Base-by-base conservation (phyloP, 2,797 vertebrate species). In the Sebastes oblongus region DNA sequence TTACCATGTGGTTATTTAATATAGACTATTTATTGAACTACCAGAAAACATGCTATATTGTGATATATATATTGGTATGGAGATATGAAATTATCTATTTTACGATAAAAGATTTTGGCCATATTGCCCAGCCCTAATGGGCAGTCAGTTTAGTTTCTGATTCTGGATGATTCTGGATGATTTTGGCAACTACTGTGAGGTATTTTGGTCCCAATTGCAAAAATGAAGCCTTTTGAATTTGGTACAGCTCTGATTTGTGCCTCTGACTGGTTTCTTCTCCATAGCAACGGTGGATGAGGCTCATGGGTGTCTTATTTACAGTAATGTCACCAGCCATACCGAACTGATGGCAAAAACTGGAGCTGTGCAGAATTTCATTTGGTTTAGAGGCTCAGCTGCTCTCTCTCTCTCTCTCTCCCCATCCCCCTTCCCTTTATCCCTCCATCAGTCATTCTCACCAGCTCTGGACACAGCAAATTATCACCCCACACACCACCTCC, bases 331-430 rank as follows among this genome's bases (percentile, higher is more conserved):
- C 42, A 22, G 14, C 9, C 42, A 32, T 18, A 36, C 18, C 29
- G 36, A 22, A 52, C 25, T 29, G 59, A 56, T 6, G 27, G 65
- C 46, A 52, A 50, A 64, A 74, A 14, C 29, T 24, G 32, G n/a
- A 89, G 88, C 90, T 88, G 91, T 90, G 84, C 91, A 92, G 81
- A 95, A 92, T 95, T 94, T 94, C 81, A 95, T 95, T 94, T 91
- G 80, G 93, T 94, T 91, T 92, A 92, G 94, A 94, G 91, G 86
- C 94, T 91, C 89, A 90, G 92, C 86, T 91, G 88, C 86, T 93
- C 80, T 83, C 84, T 72, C 52, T 64, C 52, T 64, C 36, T 39
- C 36, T 18, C 42, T 46, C 22, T 22, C 22, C 82, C 91, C 90
- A 83, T 90, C 90, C 90, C 88, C 88, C 86, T 81, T 78, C 77